Base-by-base conservation (phyloP, 92 coral and sea anemone species). In the Epizoanthus scotinus region DNA sequence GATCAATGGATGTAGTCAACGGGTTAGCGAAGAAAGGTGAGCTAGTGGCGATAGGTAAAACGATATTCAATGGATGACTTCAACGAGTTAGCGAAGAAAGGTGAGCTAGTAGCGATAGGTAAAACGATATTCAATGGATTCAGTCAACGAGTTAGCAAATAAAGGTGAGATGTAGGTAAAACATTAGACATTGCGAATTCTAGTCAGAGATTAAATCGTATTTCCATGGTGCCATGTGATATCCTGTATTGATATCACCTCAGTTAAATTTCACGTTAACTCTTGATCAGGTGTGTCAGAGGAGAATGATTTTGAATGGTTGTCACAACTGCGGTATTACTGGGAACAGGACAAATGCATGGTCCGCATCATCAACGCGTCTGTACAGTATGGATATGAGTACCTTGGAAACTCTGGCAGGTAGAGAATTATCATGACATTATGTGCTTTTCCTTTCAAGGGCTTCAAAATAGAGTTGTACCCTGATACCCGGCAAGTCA, bases 361-460 rank as follows among this genome's bases (percentile, higher is more conserved):
- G 54, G 98, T 96, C 71, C 90, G 99, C 53, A 96, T 96, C 63
- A 96, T 93, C 71, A 96, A 96, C 59, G 98, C 99, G 47, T 91
- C 94, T 36, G 99, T 96, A 21, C 91, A 88, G 68, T 96, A 96
- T 89, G 99, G 99, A 22, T 96, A 92, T 78, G 99, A 96, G 82
- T 96, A 96, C 84, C 98, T 96, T 26, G 99, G 99, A 27, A 96
- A 96, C 89, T 96, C 99, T 28, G 99, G 99, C 93, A 93, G 99
- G 99, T 96, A 18, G 64, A 83, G 55, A 65, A 22, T 36, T 47
- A 29, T 1, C 61, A 1, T 47, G 52, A 34, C 2, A 34, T 34
- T 5, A 5, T 6, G 13, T 62, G 26, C 26, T 28, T 7, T 0
- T 28, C 34, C 3, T 28, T 22, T 28, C 14, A 62, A 24, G 67